Evolutionary conservation across 2,797 vertebrate species (phyloP), one percentile per base, ranked within the genome.

Genomic region (Poeciliopsis infans): DNA sequence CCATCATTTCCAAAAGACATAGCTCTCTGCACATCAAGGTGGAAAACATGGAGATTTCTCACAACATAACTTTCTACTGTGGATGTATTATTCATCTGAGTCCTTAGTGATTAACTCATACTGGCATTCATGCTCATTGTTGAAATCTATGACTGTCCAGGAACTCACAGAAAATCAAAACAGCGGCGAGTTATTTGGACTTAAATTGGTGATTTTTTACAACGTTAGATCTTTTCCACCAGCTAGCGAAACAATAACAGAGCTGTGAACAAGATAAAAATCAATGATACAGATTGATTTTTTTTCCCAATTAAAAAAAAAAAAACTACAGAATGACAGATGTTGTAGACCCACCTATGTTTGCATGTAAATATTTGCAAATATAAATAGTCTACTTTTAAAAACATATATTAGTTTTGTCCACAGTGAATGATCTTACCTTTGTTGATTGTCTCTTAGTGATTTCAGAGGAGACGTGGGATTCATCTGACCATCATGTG

Each of bases 1-100:
- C 92, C 89, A 87, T 92, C 86, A 88, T 81, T 45, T 91, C 83
- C 71, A 49, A 59, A 73, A 82, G 84, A 86, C 73, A 72, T 53
- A 5, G 75, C 76, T 33, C 83, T 84, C 76, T 76, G 84, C 82
- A 85, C 88, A 88, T 90, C 81, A 90, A 91, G 81, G 80, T 81
- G 31, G 75, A 81, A 80, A 79, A 85, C 82, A n/a, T 31, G 72
- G 78, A 75, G 72, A 86, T 85, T 83, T 87, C 74, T 89, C 74
- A 47, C 76, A 64, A 72, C 71, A 83, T 81, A 66, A 20, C 2
- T 1, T 41, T 11, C 25, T 5, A 41, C 11, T 68, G 64, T 25
- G 64, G 25, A 68, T 43, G 23, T 43, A 15, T 41, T 69, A n/a
- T 69, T 69, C 39, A 11, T 74, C 83, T 79, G 83, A 87, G 61